Evolutionary conservation across 2,797 vertebrate genomes (phyloP), one percentile per base, ranked within the genome.

Genomic region (Gymnothorax javanicus): DNA sequence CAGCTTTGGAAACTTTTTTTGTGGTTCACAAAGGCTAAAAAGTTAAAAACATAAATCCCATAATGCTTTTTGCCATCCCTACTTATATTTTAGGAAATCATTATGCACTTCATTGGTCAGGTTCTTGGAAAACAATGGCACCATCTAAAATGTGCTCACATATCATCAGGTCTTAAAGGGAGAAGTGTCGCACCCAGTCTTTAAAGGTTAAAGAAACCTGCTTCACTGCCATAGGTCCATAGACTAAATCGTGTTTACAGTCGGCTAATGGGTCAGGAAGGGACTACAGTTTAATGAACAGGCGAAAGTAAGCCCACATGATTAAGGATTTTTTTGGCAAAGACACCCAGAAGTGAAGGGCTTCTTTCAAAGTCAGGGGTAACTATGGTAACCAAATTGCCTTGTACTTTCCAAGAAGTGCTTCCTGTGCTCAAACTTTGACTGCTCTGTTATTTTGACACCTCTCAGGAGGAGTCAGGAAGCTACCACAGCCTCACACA

Each of bases 391-490:
- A 85, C 8, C 56, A 87, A 88, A 86, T 79, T 81, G 67, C 83
- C 81, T 81, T 67, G 79, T 87, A 79, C 88, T 88, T 90, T 90
- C 90, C 88, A 86, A 88, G 87, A 91, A 87, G 85, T 43, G 52
- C 82, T 89, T 90, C 89, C 90, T 89, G 88, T 33, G 67, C 89
- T 77, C 52, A 9, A 7, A 56, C 77, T 52, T 56, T 23, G 52
- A 56, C 52, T 33, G 50, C 50, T 56, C 50, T 56, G 52, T 23
- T 81, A 17, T 17, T 56, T n/a, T 56, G 11, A n/a, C 9, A 17
- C 2, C 77, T 81, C 50, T 52, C 77, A 56, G 77, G n/a, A 79
- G 75, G 52, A 43, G 77, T 9, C 20, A 81, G 50, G 77, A 56
- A 54, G 9, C 77, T 56, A 23, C 52, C 17, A 4, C 8, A 56